These are phyloP conservation scores for Tipula helvola DNA, from an alignment of 2,888 invertebrate genomes.

Conservation along the genomic window DNA sequence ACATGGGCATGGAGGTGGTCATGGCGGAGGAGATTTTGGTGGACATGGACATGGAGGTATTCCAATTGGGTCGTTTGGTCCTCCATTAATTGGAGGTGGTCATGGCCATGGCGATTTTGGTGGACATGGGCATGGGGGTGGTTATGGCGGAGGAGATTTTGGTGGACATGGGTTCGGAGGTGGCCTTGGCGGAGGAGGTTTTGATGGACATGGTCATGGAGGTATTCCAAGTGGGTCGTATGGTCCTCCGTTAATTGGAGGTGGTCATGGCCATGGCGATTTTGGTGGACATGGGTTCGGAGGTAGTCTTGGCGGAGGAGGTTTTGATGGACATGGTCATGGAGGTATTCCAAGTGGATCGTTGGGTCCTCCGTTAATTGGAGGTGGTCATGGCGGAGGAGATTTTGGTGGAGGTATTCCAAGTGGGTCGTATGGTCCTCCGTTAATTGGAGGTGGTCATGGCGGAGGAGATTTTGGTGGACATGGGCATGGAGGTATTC, in stretches of 20 bases:
- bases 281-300: slow-evolving; percentile 16
- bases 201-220: slow-evolving; percentile 19
- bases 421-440: slow-evolving; percentile 16
- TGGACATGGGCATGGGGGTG: background rate
- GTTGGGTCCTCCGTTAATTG: too few relatives aligned
- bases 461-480: slow-evolving; percentile 19
- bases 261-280: slow-evolving; percentile 25
- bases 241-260: slow-evolving; percentile 7
- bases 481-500: slow-evolving; percentile 23
- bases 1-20: background rate
- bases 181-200: slow-evolving; percentile 18
- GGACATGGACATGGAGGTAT: background rate
- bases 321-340: background rate
- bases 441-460: background rate
- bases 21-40: background rate
- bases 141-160: background rate
- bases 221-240: slow-evolving; percentile 23
- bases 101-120: background rate
- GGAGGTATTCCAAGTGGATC: slow-evolving; percentile 22
- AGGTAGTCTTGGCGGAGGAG: background rate
- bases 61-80: background rate
- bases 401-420: slow-evolving; percentile 20
- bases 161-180: background rate
- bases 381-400: slow-evolving; percentile 17
- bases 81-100: background rate